Base-by-base conservation (phyloP, 2,888 invertebrate species). In the Abscondita cerata region DNA sequence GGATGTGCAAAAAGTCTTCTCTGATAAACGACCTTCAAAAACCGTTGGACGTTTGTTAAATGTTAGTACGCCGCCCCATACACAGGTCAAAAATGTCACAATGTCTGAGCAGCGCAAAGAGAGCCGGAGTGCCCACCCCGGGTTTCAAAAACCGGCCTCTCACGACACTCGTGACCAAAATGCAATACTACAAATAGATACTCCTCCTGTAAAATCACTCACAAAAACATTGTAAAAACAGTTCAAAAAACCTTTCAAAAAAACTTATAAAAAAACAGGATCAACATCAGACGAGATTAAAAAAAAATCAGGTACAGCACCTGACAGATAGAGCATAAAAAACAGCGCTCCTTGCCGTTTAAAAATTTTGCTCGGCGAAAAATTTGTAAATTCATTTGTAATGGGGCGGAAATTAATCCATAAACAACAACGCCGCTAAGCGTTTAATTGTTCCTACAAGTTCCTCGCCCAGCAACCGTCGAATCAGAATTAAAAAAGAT, bases 1-100 rank as follows among this genome's bases (percentile, higher is more conserved):
- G 85, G 86, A 87, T 84, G 86, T 86, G 86, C 84, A 85, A 86
- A 83, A 84, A 85, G 76, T 76, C 73, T 73, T 78, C 81, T 80
- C 79, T 79, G 82, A 54, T 68, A 86, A 88, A 89, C 88, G 88
- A 89, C 88, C 87, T 86, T 88, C 88, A 89, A 84, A 84, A 84
- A 83, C 83, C 83, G 83, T 81, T 84, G 84, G 83, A 83, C 84
- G 84, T 84, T 81, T 71, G 68, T 74, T 71, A 74, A 70, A 72
- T 77, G 75, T 77, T 85, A 86, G 87, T 88, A 89, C 89, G 89
- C 86, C 86, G 89, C 90, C 90, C 90, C 90, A 90, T 89, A 89
- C 90, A 91, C 90, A 90, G 88, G 88, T 85, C 83, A 90, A 90
- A 90, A 89, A 88, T 90, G 90, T 90, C 90, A 90, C 90, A 89